phyloP scores from a whole-genome alignment of 2,797 vertebrate genomes.

The Premnoplex brunnescens region DNA sequence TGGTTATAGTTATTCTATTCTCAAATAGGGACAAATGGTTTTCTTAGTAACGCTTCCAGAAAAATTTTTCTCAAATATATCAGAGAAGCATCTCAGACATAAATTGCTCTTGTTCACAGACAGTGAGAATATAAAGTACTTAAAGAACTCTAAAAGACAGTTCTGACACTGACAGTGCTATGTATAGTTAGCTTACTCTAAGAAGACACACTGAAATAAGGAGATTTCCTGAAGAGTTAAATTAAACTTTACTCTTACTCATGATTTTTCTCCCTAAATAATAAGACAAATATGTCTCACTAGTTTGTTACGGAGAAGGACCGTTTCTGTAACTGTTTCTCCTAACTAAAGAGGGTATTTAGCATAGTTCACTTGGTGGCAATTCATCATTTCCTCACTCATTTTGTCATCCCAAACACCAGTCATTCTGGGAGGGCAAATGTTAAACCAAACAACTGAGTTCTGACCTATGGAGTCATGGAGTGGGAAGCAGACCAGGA shows the following conservation, averaged over 20 bases:
- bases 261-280: not conserved
- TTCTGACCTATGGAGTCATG: not conserved
- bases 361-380: not conserved
- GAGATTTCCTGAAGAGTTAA: not conserved
- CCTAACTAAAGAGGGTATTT: not conserved
- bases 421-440: not conserved
- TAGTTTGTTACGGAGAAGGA: not conserved
- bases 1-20: not conserved
- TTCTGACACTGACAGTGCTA: not conserved
- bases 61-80: not conserved
- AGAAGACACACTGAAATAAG: not conserved
- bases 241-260: not conserved
- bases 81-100: not conserved
- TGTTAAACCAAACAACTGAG: not conserved
- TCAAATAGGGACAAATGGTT: not conserved
- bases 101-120: not conserved
- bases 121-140: not conserved
- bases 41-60: not conserved
- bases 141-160: not conserved
- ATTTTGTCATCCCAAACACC: not conserved
- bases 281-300: not conserved
- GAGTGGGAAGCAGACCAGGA: not conserved
- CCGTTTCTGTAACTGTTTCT: not conserved
- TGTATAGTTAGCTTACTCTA: not conserved
- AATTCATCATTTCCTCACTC: not conserved